Percentiles rank a stretch among this genome's conserved stretches.
These are phyloP conservation scores for Macrobrachium rosenbergii DNA, from an alignment of 1,140 invertebrate species.

Conservation along the genomic window DNA sequence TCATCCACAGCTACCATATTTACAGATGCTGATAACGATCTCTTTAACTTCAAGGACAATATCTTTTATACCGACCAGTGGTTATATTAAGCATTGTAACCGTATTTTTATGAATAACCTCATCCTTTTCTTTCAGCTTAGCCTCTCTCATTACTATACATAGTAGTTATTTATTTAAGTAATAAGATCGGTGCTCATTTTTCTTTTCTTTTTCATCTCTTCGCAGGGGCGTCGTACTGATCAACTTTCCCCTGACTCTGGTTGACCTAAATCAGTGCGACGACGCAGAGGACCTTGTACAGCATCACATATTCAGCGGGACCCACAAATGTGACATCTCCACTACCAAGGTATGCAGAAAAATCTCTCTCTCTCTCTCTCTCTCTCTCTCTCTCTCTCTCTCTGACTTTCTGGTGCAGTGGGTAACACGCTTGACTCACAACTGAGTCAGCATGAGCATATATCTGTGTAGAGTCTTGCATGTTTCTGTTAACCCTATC, in stretches of 20 bases:
- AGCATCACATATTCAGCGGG: constrained; percentile 14
- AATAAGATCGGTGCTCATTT: not conserved
- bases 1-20: no score
- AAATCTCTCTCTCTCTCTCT: constrained; percentile 19
- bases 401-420: not conserved
- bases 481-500: not conserved
- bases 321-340: constrained; percentile 42
- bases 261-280: constrained; percentile 39
- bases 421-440: not conserved
- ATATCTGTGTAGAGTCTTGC: not conserved
- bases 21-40: no score
- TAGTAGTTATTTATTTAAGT: not conserved
- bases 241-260: constrained; percentile 19
- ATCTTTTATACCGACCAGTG: no score
- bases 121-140: no score
- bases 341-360: constrained; percentile 12
- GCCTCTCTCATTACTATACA: no score
- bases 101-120: no score
- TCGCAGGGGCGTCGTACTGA: constrained; percentile 36
- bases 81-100: no score
- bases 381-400: constrained; percentile 31
- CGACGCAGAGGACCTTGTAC: constrained; percentile 2
- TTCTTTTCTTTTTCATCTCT: not conserved
- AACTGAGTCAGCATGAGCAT: not conserved
- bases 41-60: no score